Percentiles rank a stretch among this genome's conserved stretches.
Evolutionary conservation across 2,113 vertebrate species (phyloP).

Genomic region (Thymallus thymallus): DNA sequence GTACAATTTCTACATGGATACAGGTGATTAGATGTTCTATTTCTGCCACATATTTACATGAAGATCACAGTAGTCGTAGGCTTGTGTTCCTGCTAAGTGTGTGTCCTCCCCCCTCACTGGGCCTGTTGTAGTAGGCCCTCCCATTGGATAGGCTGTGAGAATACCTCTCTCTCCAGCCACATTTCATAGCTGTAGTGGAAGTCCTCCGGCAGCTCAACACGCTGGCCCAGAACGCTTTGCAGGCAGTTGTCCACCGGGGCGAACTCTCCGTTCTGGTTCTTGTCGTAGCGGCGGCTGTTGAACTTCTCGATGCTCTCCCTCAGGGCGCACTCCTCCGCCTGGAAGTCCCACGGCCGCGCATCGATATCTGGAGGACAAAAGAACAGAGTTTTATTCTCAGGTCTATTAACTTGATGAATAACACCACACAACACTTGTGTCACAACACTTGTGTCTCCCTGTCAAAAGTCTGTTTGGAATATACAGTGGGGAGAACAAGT

Average conservation of each 20-base stretch:
- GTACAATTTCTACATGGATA: no score
- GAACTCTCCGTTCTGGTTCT: constrained; percentile 81
- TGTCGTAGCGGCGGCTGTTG: constrained; percentile 89
- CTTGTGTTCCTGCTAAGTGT: constrained; percentile 43
- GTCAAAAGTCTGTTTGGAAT: no score
- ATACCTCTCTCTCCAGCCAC: constrained; percentile 96
- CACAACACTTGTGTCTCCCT: no score
- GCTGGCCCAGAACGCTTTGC: constrained; percentile 93
- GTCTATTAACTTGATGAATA: no score
- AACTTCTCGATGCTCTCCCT: constrained; percentile 94
- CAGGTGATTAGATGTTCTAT: not conserved
- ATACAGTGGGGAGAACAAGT: no score
- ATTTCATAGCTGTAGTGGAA: constrained; percentile 95
- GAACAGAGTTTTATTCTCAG: not conserved
- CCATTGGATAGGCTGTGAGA: constrained; percentile 95
- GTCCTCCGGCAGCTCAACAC: constrained; percentile 87
- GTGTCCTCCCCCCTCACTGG: constrained; percentile 30
- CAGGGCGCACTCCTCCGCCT: constrained; percentile 94
- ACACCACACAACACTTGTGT: no score
- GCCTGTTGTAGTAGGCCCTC: constrained; percentile 85
- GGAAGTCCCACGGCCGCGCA: constrained; percentile 97
- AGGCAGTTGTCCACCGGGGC: constrained; percentile 93
- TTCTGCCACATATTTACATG: constrained; percentile 30
- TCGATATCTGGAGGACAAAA: constrained; percentile 81
- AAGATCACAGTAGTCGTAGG: constrained; percentile 51